Conservation (phyloP, 2,113 vertebrate species). For the Macaca nemestrina region DNA sequence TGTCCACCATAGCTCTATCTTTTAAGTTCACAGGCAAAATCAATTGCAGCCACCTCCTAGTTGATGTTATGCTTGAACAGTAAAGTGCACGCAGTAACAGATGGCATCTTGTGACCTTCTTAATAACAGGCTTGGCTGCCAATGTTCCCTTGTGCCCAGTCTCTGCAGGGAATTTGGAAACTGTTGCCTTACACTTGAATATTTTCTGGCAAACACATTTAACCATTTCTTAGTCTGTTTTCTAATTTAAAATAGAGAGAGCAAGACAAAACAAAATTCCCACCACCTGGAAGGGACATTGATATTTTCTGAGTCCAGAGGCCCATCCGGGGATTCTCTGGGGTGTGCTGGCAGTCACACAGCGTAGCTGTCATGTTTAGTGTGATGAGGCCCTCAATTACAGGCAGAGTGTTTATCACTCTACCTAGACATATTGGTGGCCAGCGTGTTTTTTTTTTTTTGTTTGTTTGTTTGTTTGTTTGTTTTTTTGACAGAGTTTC, state of each 20-base stretch:
- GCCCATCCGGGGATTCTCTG: neutral
- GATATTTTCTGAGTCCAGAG: neutral
- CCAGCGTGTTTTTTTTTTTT: neutral
- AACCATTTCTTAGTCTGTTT: conserved; percentile 63
- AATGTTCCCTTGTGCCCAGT: conserved; percentile 36
- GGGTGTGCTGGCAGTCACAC: neutral
- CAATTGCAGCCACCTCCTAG: conserved; percentile 51
- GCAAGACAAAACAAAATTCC: neutral
- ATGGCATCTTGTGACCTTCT: conserved; percentile 75
- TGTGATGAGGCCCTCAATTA: neutral
- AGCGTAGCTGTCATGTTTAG: neutral
- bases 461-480: too few species aligned
- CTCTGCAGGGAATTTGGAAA: conserved; percentile 41
- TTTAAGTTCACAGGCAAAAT: conserved; percentile 31
- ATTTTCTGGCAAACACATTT: conserved; percentile 67
- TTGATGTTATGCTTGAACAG: conserved; percentile 52
- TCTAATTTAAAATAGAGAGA: conserved; percentile 20
- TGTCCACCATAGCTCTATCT: neutral
- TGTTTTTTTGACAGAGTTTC: too few species aligned
- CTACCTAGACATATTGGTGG: neutral
- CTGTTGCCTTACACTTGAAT: conserved; percentile 49
- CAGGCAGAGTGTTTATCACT: neutral
- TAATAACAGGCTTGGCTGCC: conserved; percentile 72
- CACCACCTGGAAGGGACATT: neutral
- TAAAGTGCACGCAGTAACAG: conserved; percentile 59